Base-by-base conservation (phyloP, 2,797 vertebrate genomes). In the Oceanodroma leucorhoa region DNA sequence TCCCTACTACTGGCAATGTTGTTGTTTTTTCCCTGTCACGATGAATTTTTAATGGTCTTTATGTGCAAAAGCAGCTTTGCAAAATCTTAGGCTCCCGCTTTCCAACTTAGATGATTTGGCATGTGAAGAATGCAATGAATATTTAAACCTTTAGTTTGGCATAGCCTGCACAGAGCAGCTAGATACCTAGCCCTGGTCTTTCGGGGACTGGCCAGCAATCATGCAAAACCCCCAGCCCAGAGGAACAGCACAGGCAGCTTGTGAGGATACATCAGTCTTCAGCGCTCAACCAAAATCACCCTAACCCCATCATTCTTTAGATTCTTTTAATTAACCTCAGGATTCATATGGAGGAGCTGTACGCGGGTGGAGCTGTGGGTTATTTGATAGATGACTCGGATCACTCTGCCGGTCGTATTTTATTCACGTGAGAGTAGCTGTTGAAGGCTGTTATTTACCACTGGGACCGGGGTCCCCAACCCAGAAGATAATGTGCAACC, bases 11-110 rank as follows among this genome's bases (percentile, higher is more conserved):
- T 89, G 84, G 89, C 83, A 89, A 23, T 76, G 57, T 58, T 89
- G 87, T 65, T 93, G 72, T 82, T 95, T 94, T 94, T 94, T 36
- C 79, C 79, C 61, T 27, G 87, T 92, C 93, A 78, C 3, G 5
- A 96, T 94, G 88, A 94, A 92, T 94, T 97, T 96, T 96, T 96
- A 95, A 96, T 93, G 80, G 86, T 41, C 93, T 91, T 97, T 93
- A 89, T 93, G 81, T 92, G 94, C 86, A 94, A 92, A 94, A 96
- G 87, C 69, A 87, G 94, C 93, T 96, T 96, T 92, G 87, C 90
- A 93, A 86, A 87, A 87, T 91, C 89, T 94, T 85, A 64, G 66
- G 50, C 67, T 94, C 46, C 67, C 66, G 70, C 69, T 91, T 96
- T 92, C 88, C 82, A 69, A 86, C 43, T 54, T 82, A 69, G 75